Conservation (phyloP, 2,797 vertebrate species). For the Euphonia xanthogaster region DNA sequence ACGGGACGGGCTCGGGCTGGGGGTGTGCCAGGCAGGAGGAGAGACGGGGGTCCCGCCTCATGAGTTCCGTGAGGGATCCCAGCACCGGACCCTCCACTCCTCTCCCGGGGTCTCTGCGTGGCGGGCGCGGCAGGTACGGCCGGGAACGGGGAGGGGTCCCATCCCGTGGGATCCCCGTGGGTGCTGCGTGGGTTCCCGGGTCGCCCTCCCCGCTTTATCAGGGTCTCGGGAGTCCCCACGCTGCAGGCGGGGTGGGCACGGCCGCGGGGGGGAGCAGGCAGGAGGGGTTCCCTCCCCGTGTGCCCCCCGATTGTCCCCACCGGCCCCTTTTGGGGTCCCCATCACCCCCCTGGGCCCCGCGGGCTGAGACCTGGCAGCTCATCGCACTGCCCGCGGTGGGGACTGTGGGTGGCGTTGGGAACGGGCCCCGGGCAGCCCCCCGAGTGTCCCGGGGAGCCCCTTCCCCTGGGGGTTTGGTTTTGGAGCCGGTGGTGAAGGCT, state of each 20-base stretch:
- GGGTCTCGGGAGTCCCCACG: background rate
- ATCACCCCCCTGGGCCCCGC: fast-evolving
- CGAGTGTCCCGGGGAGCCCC: no score
- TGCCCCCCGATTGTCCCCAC: fast-evolving
- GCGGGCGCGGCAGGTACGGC: background rate
- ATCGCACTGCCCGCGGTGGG: fast-evolving
- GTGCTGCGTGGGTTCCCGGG: background rate
- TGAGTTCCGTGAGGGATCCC: background rate
- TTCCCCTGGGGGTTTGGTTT: background rate
- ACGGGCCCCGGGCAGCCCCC: no score
- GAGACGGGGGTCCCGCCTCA: background rate
- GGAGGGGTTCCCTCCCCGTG: background rate
- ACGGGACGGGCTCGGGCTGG: background rate
- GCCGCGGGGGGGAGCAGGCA: background rate
- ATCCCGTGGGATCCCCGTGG: background rate
- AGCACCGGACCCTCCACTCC: fast-evolving
- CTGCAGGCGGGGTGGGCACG: background rate
- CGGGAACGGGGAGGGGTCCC: no score
- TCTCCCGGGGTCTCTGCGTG: background rate
- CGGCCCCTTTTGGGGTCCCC: background rate
- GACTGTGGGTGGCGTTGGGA: fast-evolving
- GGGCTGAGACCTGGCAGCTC: background rate
- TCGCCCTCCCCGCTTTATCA: background rate
- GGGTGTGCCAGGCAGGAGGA: background rate
- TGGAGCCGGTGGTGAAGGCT: background rate